Base-by-base conservation (phyloP, 2,797 vertebrate species). In the Triplophysa yarkandensis region DNA sequence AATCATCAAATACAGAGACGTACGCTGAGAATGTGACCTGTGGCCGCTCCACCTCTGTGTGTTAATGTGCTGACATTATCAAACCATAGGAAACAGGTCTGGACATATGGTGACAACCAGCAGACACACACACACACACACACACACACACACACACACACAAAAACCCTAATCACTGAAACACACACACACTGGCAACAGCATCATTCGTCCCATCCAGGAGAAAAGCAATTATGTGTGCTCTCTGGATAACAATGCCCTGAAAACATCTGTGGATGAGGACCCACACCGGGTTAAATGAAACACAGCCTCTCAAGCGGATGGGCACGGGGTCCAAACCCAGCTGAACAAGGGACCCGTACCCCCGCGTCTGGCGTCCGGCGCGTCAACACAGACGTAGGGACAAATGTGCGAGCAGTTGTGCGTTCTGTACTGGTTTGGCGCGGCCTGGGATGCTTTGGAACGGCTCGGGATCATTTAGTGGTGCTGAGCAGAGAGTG, bases 241-340 rank as follows among this genome's bases (percentile, higher is more conserved):
- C 83, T 85, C 81, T 84, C 81, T 71, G 82, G 88, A 87, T 86
- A 88, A 91, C 89, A 91, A 89, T 88, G 86, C 82, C 81, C 84
- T 78, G 84, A 85, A 88, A 91, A 91, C 91, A 91, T 91, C 90
- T 90, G 91, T 86, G 88, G 57, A 65, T 67, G 64, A 84, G 39
- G 71, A 71, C 44, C 68, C 73, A 67, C 68, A 70, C 41, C 62
- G 69, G 79, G 79, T 73, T 68, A 70, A 70, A 77, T 74, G 60
- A 69, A 78, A 81, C 80, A 78, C 76, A 76, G 76, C 71, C 54
- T 34, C 58, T 43, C 19, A 13, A 10, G 30, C 43, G 65, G 48
- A 30, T 46, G 72, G 61, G 41, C 34, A 30, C 10, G 8, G 48
- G 48, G 25, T 17, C 30, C 17, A 21, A 9, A 36, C 67, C 58